Percentiles rank a stretch among this genome's conserved stretches.
phyloP scores from a whole-genome alignment of 2,797 vertebrate genomes.

The Manis crassicaudata region DNA sequence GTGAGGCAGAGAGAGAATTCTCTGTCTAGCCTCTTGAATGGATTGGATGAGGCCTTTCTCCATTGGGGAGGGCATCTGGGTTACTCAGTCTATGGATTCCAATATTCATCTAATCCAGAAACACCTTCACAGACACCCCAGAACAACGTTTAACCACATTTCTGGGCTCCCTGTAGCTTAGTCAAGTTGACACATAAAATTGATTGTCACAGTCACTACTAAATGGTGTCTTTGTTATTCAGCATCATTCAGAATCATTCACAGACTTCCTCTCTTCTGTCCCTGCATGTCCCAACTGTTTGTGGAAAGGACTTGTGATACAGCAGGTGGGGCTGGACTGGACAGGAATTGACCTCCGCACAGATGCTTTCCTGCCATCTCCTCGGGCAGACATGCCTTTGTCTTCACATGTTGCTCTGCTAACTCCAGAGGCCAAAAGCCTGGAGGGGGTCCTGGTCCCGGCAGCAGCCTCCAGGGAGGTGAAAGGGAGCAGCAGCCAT shows the following conservation, averaged over 20 bases:
- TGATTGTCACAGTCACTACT: not conserved
- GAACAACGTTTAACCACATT: not conserved
- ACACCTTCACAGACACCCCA: not conserved
- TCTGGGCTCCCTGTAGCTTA: not conserved
- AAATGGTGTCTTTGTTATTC: not conserved
- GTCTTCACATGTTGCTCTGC: not conserved
- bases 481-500: not conserved
- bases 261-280: not conserved
- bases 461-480: not conserved
- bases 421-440: not conserved
- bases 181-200: not conserved
- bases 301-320: not conserved
- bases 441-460: not conserved
- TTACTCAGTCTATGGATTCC: not conserved
- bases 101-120: not conserved
- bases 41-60: not conserved
- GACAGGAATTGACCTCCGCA: no score
- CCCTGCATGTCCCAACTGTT: rapidly evolving
- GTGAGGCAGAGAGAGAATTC: not conserved
- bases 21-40: not conserved
- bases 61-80: not conserved
- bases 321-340: not conserved
- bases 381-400: not conserved
- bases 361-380: not conserved
- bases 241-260: not conserved